A percentile compares a stretch with the other conserved stretches of the same genome.
Conservation (phyloP, 2,797 vertebrate species). For the Fringilla coelebs region DNA sequence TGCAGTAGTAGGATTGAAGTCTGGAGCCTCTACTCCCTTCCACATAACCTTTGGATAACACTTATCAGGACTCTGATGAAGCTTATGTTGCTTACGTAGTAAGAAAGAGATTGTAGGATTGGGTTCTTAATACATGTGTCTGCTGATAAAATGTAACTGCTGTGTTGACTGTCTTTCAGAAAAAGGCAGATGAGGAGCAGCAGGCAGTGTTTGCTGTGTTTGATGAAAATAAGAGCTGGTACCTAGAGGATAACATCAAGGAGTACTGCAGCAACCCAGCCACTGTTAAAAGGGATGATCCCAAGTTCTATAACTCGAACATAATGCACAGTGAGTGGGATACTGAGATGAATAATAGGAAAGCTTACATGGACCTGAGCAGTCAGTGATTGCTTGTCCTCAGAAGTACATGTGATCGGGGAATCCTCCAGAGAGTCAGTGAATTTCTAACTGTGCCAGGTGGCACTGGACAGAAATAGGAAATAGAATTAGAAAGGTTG, state of each 20-base stretch:
- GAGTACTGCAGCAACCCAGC: constrained; percentile 76
- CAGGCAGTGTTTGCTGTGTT: constrained; percentile 88
- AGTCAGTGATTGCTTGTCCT: background rate
- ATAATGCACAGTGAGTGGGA: constrained; percentile 90
- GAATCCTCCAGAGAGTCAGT: background rate
- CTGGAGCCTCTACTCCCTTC: background rate
- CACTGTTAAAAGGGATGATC: constrained; percentile 81
- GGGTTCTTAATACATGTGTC: background rate
- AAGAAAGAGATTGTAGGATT: background rate
- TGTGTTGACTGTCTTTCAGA: constrained; percentile 69
- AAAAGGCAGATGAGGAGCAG: constrained; percentile 90
- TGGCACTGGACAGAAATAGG: background rate
- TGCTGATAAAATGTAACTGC: background rate
- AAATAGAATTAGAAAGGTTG: background rate
- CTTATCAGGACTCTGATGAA: background rate
- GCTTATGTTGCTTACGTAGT: background rate
- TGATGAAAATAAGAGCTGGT: constrained; percentile 98
- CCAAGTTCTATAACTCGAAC: constrained; percentile 89
- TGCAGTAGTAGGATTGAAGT: background rate
- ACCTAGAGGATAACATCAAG: constrained; percentile 88
- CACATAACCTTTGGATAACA: background rate
- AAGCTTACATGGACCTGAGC: background rate
- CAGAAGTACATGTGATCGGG: no score
- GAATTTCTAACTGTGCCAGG: background rate
- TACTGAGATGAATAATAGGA: background rate